These are phyloP conservation scores for Raillietiella orientalis DNA, from an alignment of 2,888 invertebrate genomes.

Conservation along the genomic window DNA sequence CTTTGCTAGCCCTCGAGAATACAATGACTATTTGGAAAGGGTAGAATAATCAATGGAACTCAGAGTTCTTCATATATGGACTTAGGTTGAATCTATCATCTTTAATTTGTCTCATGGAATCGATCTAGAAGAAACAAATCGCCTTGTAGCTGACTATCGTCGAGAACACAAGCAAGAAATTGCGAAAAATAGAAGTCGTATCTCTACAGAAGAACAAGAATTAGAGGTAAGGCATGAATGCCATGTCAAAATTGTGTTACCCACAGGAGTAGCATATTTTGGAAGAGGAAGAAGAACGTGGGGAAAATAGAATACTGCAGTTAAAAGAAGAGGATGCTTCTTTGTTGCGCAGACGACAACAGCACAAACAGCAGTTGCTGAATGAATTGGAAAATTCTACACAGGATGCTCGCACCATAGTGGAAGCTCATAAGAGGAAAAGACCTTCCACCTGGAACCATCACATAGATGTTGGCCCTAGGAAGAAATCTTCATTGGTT, in stretches of 20 bases:
- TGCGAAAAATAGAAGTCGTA: conserved; percentile 25
- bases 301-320: conserved; percentile 38
- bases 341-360: no score
- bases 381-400: no score
- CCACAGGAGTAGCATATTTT: no score
- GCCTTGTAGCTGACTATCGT: conserved; percentile 62
- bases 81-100: no score
- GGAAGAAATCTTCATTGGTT: conserved; percentile 22
- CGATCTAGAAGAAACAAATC: conserved; percentile 57
- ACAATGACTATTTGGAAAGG: conserved; percentile 86
- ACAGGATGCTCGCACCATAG: conserved; percentile 54
- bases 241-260: no score
- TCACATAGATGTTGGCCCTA: conserved; percentile 57
- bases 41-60: no score
- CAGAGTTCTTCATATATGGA: no score
- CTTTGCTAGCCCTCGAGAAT: conserved; percentile 44
- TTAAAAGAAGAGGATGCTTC: conserved; percentile 60
- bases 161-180: conserved; percentile 59
- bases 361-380: no score
- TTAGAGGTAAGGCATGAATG: conserved; percentile 51
- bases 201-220: conserved; percentile 41
- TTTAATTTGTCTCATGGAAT: conserved; percentile 67
- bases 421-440: conserved; percentile 51
- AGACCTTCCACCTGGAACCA: no score
- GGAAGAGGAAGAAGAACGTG: no score